phyloP scores from a whole-genome alignment of 2,797 vertebrate species.

The Moxostoma hubbsi region DNA sequence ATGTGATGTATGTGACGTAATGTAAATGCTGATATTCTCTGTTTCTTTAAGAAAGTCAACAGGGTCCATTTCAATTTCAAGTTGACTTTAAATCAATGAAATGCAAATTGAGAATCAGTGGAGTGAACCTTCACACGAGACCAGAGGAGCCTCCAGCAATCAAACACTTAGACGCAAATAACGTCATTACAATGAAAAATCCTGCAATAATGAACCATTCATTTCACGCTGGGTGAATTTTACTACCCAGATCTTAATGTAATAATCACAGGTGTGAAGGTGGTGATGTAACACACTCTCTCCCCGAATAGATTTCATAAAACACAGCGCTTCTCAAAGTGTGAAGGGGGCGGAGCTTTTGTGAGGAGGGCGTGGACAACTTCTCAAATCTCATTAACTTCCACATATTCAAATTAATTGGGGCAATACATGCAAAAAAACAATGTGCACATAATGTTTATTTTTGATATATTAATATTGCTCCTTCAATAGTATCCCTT shows the following conservation, averaged over 20 bases:
- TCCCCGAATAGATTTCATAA: conserved; percentile 50
- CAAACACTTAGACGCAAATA: conserved; percentile 29
- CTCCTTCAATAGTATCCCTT: too few relatives aligned
- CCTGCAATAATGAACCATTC: conserved; percentile 38
- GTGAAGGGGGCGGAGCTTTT: too few relatives aligned
- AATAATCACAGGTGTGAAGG: background rate
- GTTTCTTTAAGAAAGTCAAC: conserved; percentile 49
- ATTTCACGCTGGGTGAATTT: conserved; percentile 38
- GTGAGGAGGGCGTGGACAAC: too few relatives aligned
- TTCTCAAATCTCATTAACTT: too few relatives aligned
- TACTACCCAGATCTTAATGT: conserved; percentile 52
- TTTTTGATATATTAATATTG: too few relatives aligned
- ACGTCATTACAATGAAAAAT: conserved; percentile 62
- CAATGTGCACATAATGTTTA: too few relatives aligned
- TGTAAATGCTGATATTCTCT: background rate
- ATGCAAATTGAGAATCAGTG: conserved; percentile 67
- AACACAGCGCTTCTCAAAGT: conserved; percentile 2
- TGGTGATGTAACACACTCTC: conserved; percentile 27
- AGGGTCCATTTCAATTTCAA: conserved; percentile 52
- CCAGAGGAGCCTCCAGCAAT: background rate
- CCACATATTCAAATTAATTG: too few relatives aligned
- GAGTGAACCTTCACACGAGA: conserved; percentile 62
- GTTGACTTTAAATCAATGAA: conserved; percentile 56
- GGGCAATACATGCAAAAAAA: too few relatives aligned
- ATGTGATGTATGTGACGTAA: background rate